Conservation (phyloP, 2,888 invertebrate species). For the Luffia ferchaultella region DNA sequence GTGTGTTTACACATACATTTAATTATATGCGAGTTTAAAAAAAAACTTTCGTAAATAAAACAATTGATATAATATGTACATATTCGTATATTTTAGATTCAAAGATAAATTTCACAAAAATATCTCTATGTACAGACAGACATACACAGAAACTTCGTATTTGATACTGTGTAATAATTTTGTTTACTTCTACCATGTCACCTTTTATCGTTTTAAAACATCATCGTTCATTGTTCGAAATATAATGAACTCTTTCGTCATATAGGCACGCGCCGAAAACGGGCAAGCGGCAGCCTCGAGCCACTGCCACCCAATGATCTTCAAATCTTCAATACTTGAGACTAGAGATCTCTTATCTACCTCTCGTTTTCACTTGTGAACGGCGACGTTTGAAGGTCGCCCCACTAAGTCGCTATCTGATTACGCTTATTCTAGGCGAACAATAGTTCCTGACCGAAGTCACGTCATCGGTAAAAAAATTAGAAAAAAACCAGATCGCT, state of each 20-base stretch:
- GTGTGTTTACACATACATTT: too few species aligned
- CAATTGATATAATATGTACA: too few species aligned
- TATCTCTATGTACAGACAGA: too few species aligned
- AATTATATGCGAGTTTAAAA: too few species aligned
- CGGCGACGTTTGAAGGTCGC: conserved; percentile 54
- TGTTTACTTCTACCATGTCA: too few species aligned
- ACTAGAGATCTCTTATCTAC: conserved; percentile 50
- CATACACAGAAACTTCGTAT: too few species aligned
- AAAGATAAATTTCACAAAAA: too few species aligned
- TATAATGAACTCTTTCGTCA: not conserved
- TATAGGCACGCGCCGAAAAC: not conserved
- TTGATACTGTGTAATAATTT: too few species aligned
- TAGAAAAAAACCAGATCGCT: not conserved
- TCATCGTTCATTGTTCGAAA: too few species aligned
- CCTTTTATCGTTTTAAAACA: too few species aligned
- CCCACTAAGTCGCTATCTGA: conserved; percentile 8
- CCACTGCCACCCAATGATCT: not conserved
- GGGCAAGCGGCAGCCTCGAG: not conserved
- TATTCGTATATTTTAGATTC: too few species aligned
- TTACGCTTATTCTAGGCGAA: conserved; percentile 34
- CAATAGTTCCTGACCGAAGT: conserved; percentile 32
- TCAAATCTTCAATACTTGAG: conserved; percentile 10
- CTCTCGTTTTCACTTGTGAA: conserved; percentile 58
- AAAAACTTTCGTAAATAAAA: too few species aligned
- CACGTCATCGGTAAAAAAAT: not conserved